A percentile compares a stretch with the other conserved stretches of the same genome.
phyloP scores from a whole-genome alignment of 2,113 vertebrate genomes.

The Eulemur macaco region DNA sequence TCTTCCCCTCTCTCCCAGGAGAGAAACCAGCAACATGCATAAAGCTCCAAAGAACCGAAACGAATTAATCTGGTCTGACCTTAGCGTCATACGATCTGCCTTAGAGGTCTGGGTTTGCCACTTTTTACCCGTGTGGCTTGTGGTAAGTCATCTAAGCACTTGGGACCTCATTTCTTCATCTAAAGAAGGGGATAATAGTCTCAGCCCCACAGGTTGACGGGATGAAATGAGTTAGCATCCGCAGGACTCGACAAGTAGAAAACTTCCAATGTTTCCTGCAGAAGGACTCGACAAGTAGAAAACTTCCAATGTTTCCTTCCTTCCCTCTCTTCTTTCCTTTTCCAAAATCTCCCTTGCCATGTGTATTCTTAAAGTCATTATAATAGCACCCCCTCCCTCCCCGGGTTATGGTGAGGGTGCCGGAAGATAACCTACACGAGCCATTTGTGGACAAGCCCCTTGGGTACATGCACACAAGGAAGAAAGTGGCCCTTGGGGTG shows the following conservation, averaged over 20 bases:
- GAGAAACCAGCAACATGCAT: neutral
- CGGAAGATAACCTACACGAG: neutral
- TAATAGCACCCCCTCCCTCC: neutral
- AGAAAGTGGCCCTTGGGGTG: neutral
- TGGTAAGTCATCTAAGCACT: neutral
- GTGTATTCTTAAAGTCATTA: neutral
- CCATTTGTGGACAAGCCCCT: neutral
- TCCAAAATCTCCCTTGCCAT: neutral
- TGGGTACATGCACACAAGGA: neutral
- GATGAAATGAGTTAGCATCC: neutral
- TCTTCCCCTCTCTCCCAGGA: neutral
- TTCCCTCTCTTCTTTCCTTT: neutral
- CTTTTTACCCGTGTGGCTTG: rapidly evolving
- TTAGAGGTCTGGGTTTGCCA: neutral
- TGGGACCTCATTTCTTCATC: neutral
- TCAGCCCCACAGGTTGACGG: neutral
- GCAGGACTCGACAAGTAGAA: neutral
- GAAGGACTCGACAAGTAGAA: too few species aligned
- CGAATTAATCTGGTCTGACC: neutral
- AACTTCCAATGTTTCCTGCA: neutral
- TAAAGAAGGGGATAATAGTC: neutral
- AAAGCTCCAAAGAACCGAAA: neutral
- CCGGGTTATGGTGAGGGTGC: neutral
- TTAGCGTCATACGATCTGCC: neutral
- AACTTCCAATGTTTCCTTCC: neutral